Conservation (phyloP, 2,888 invertebrate genomes). For the Clepsis dumicolana region DNA sequence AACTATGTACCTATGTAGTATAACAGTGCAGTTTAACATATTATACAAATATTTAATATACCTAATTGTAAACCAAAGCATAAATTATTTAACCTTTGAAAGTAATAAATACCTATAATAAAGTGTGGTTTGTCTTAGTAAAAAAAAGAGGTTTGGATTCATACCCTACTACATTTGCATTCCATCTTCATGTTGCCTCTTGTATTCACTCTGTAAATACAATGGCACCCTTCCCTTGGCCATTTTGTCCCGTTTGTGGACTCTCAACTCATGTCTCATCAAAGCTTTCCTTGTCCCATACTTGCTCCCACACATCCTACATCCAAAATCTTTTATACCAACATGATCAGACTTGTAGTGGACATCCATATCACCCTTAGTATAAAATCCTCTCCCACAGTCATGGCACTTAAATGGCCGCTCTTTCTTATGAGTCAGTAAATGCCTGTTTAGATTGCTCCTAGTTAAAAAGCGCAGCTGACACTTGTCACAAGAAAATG, state of each 20-base stretch:
- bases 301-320: conserved; percentile 65
- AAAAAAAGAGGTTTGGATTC: not conserved
- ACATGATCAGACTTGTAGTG: conserved; percentile 68
- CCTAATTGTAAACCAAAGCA: conserved; percentile 5
- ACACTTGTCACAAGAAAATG: conserved; percentile 68
- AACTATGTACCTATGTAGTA: conserved; percentile 4
- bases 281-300: conserved; percentile 68
- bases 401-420: conserved; percentile 65
- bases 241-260: conserved; percentile 72
- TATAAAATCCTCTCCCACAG: conserved; percentile 65
- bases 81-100: conserved; percentile 21
- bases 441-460: conserved; percentile 70
- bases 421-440: conserved; percentile 66
- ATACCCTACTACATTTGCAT: not conserved
- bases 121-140: conserved; percentile 2
- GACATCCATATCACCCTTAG: conserved; percentile 61
- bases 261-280: conserved; percentile 69
- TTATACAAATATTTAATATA: not conserved
- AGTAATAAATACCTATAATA: conserved; percentile 20
- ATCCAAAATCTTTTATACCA: conserved; percentile 65
- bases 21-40: not conserved
- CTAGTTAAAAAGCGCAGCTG: conserved; percentile 63
- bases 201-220: conserved; percentile 67
- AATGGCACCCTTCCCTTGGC: conserved; percentile 69
- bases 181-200: conserved; percentile 41